Evolutionary conservation across 2,113 vertebrate genomes (phyloP).

Genomic region (Ochotona princeps): DNA sequence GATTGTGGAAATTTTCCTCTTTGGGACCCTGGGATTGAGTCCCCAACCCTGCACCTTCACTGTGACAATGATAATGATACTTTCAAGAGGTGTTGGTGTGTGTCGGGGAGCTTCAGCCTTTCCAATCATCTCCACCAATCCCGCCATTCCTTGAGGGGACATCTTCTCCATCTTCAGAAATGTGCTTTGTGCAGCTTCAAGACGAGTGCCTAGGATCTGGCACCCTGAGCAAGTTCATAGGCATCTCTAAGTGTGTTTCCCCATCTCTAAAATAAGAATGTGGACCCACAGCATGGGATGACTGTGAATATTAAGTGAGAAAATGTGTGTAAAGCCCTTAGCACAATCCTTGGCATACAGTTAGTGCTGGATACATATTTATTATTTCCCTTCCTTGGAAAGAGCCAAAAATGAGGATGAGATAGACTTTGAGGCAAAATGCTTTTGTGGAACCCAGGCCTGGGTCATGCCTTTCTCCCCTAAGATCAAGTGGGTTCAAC

Average conservation of each 20-base stretch:
- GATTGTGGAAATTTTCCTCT: constrained; percentile 1
- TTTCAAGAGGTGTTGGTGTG: neutral
- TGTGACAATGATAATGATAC: neutral
- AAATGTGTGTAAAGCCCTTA: constrained; percentile 19
- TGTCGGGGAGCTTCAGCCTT: neutral
- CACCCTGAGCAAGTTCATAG: neutral
- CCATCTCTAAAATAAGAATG: constrained; percentile 25
- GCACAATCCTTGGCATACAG: neutral
- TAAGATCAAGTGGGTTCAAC: constrained; percentile 34
- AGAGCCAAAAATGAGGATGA: neutral
- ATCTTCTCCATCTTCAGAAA: neutral
- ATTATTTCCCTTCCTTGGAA: constrained; percentile 42
- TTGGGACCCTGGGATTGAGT: neutral
- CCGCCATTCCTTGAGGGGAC: neutral
- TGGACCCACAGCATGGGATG: neutral
- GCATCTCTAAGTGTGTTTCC: neutral
- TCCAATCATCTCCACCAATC: neutral
- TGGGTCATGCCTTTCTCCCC: neutral
- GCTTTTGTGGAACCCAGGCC: neutral
- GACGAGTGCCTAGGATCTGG: neutral
- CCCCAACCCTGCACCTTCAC: neutral
- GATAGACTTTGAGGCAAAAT: constrained; percentile 30
- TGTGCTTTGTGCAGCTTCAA: neutral
- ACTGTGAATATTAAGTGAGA: constrained; percentile 21
- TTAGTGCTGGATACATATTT: constrained; percentile 39